phyloP scores from a whole-genome alignment of 2,797 vertebrate species.

The Pitangus sulphuratus region DNA sequence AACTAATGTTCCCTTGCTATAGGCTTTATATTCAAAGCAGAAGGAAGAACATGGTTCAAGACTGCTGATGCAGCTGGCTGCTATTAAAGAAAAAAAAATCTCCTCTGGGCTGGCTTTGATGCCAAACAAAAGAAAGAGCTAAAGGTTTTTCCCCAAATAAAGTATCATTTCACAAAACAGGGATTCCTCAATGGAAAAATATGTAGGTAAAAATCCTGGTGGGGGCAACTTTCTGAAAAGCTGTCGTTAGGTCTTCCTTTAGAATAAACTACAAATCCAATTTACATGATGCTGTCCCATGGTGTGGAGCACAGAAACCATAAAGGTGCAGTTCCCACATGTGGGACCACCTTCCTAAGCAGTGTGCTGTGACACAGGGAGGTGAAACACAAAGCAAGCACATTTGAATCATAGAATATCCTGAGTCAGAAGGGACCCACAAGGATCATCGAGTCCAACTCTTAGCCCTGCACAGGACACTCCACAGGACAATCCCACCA shows the following conservation, averaged over 20 bases:
- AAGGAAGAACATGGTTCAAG: conserved; percentile 32
- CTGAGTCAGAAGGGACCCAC: background rate
- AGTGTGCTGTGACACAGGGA: background rate
- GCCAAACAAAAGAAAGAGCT: conserved; percentile 43
- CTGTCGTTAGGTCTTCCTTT: background rate
- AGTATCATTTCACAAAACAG: background rate
- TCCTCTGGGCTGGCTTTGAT: background rate
- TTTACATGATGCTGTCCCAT: background rate
- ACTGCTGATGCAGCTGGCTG: conserved; percentile 27
- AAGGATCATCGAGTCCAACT: background rate
- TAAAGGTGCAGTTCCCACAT: background rate
- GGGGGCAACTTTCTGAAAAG: background rate
- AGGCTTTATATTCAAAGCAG: conserved; percentile 49
- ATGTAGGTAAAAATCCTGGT: background rate
- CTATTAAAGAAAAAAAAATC: background rate
- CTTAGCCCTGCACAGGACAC: background rate
- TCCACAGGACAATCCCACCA: background rate
- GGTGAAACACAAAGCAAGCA: background rate
- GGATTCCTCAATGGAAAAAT: background rate
- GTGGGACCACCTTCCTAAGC: background rate
- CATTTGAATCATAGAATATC: background rate
- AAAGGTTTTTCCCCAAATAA: background rate
- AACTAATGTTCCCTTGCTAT: background rate
- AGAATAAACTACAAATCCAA: background rate
- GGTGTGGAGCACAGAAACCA: fast-evolving